Conservation (phyloP, 2,797 vertebrate species). For the Sylvilagus floridanus region DNA sequence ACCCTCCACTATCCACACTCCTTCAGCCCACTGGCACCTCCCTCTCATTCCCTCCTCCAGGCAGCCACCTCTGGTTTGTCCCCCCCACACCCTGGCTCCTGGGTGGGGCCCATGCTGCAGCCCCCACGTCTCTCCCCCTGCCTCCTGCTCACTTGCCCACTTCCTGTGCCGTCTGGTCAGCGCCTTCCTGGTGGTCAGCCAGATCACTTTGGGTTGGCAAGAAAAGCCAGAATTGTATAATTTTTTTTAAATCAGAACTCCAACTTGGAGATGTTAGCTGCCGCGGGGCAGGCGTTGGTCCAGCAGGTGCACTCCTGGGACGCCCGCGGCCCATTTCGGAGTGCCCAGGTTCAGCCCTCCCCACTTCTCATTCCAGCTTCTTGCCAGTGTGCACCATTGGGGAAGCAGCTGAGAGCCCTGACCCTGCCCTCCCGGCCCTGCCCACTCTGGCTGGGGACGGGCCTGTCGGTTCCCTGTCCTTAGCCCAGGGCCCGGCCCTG, state of each 20-base stretch:
- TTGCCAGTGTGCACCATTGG: too few relatives aligned
- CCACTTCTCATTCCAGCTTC: too few relatives aligned
- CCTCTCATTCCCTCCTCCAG: background rate
- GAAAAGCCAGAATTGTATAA: background rate
- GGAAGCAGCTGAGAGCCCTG: too few relatives aligned
- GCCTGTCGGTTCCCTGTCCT: background rate
- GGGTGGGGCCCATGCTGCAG: background rate
- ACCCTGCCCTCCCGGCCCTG: background rate
- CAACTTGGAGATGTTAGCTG: too few relatives aligned
- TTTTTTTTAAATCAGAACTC: background rate
- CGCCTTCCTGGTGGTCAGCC: background rate
- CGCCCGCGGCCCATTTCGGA: too few relatives aligned
- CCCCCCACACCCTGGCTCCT: background rate
- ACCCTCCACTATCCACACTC: background rate
- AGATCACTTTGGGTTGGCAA: background rate
- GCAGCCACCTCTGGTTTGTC: background rate
- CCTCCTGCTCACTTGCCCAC: background rate
- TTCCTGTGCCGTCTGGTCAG: background rate
- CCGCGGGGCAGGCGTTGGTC: too few relatives aligned
- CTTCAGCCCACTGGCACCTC: background rate
- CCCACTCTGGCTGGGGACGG: background rate
- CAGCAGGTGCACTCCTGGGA: too few relatives aligned
- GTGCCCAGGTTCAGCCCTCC: too few relatives aligned
- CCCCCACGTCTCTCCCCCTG: background rate
- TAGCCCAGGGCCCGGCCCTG: background rate